These are phyloP conservation scores for Leptopilina boulardi DNA, from an alignment of 1,140 invertebrate species.

Conservation along the genomic window DNA sequence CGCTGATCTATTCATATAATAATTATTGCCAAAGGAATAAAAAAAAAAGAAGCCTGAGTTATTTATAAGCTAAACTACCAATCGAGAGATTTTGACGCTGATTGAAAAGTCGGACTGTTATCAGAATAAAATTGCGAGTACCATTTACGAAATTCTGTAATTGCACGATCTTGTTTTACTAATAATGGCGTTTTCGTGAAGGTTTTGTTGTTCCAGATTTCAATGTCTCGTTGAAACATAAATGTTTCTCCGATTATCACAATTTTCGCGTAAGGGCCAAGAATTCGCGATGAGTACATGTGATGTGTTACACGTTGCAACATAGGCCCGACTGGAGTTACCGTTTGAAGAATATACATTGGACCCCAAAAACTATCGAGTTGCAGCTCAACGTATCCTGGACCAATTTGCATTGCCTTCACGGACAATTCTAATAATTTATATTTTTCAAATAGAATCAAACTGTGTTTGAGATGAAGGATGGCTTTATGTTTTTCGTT, in stretches of 20 bases:
- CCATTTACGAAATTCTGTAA: slow-evolving; percentile 87
- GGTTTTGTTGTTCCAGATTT: slow-evolving; percentile 92
- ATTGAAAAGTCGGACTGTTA: slow-evolving; percentile 81
- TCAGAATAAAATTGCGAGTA: slow-evolving; percentile 91
- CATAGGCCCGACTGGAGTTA: slow-evolving; percentile 88
- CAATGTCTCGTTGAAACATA: slow-evolving; percentile 91
- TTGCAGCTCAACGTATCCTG: slow-evolving; percentile 84
- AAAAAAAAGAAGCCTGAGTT: slow-evolving; percentile 23
- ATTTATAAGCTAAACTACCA: slow-evolving; percentile 59
- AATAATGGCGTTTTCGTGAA: slow-evolving; percentile 84
- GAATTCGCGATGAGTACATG: slow-evolving; percentile 80
- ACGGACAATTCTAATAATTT: slow-evolving; percentile 77
- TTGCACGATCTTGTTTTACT: slow-evolving; percentile 85
- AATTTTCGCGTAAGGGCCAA: slow-evolving; percentile 82
- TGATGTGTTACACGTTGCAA: slow-evolving; percentile 87
- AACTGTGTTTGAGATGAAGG: slow-evolving; percentile 78
- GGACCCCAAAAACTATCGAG: slow-evolving; percentile 79
- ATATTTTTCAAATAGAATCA: slow-evolving; percentile 77
- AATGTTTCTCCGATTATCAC: slow-evolving; percentile 83
- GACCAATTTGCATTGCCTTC: slow-evolving; percentile 84
- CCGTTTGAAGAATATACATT: slow-evolving; percentile 84
- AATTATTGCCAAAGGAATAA: slow-evolving; percentile 21
- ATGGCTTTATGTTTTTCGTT: slow-evolving; percentile 78
- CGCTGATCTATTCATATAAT: background rate
- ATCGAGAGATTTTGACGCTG: slow-evolving; percentile 62